Evolutionary conservation across 2,797 vertebrate genomes (phyloP).

Genomic region (Eulemur mongoz): DNA sequence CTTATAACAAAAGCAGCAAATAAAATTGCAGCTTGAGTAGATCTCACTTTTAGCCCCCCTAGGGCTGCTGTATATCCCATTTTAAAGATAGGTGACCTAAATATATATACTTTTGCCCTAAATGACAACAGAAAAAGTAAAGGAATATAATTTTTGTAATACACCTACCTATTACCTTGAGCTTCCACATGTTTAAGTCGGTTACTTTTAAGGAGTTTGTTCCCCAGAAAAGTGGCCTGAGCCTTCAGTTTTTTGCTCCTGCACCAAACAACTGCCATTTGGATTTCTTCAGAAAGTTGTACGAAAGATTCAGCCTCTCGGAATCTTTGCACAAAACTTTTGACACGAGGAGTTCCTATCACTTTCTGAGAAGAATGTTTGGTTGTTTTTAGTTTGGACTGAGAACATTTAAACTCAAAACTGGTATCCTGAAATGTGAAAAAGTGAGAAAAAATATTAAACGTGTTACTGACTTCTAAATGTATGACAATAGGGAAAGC

Average conservation of each 20-base stretch:
- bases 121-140: background rate
- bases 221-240: conserved; percentile 83
- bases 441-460: conserved; percentile 19
- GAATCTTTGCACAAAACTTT: conserved; percentile 78
- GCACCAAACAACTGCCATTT: conserved; percentile 82
- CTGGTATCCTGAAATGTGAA: conserved; percentile 78
- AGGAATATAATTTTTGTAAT: conserved; percentile 19
- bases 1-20: background rate
- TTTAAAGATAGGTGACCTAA: background rate
- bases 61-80: background rate
- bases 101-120: background rate
- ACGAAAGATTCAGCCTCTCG: conserved; percentile 78
- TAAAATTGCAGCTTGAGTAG: background rate
- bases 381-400: conserved; percentile 42
- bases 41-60: background rate
- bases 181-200: conserved; percentile 85
- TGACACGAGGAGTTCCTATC: conserved; percentile 9
- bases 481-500: background rate
- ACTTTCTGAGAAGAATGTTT: background rate
- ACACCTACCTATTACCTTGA: conserved; percentile 85
- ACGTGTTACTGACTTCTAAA: background rate
- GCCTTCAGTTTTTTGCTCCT: conserved; percentile 80
- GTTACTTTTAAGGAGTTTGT: conserved; percentile 85
- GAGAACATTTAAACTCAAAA: conserved; percentile 36
- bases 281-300: conserved; percentile 84